phyloP scores from a whole-genome alignment of 2,888 invertebrate species.

The Incurvaria masculella region DNA sequence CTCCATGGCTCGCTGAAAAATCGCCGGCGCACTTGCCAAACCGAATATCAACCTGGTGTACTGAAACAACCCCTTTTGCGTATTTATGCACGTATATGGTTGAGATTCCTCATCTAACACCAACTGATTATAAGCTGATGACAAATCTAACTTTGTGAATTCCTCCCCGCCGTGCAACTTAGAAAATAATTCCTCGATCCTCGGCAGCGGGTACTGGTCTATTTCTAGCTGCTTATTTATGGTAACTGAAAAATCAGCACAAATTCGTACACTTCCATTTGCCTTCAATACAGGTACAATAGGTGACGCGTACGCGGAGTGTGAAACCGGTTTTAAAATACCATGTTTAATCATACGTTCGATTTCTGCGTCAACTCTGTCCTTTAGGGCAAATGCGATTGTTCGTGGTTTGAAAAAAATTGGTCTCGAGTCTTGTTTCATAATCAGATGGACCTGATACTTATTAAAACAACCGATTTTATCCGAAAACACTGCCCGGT shows the following conservation, averaged over 20 bases:
- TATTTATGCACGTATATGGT: conserved; percentile 1
- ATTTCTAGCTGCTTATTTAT: conserved; percentile 19
- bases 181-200: conserved; percentile 18
- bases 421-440: not conserved
- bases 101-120: not conserved
- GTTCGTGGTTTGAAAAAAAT: conserved; percentile 14
- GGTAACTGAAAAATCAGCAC: conserved; percentile 19
- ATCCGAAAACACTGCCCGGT: conserved; percentile 1
- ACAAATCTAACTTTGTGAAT: conserved; percentile 18
- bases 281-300: conserved; percentile 17
- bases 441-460: not conserved
- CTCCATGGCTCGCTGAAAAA: conserved; percentile 4
- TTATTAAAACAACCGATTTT: conserved; percentile 3
- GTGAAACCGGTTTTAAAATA: conserved; percentile 16
- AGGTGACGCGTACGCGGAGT: conserved; percentile 16
- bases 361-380: conserved; percentile 18
- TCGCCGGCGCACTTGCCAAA: conserved; percentile 2
- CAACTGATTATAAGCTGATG: too few species aligned
- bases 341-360: conserved; percentile 14
- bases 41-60: conserved; percentile 3
- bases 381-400: conserved; percentile 19
- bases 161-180: conserved; percentile 16
- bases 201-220: conserved; percentile 18
- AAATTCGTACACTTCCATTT: conserved; percentile 13
- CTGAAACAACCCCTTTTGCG: conserved; percentile 3